Conservation (phyloP, 2,113 vertebrate genomes). For the Prochilodus magdalenae region DNA sequence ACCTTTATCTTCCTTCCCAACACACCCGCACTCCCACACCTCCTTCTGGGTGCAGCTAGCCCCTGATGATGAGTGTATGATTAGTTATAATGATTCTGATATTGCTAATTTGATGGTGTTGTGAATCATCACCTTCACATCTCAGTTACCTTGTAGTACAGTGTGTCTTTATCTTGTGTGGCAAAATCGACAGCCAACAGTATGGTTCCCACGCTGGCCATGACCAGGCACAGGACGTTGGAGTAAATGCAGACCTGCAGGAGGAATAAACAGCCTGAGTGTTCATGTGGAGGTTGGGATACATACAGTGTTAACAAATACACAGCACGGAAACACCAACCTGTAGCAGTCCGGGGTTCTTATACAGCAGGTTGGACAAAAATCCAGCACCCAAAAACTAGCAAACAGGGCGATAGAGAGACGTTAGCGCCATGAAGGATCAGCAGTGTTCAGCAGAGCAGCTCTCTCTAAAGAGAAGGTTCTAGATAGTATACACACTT, state of each 20-base stretch:
- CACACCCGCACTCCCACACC: too few species aligned
- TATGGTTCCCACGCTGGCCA: slow-evolving; percentile 45
- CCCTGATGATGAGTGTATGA: too few species aligned
- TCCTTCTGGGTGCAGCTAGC: too few species aligned
- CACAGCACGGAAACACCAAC: slow-evolving; percentile 49
- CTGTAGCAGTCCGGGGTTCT: slow-evolving; percentile 63
- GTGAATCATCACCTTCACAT: background rate
- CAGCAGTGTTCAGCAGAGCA: too few species aligned
- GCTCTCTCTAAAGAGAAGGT: too few species aligned
- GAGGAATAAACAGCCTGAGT: background rate
- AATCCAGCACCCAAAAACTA: slow-evolving; percentile 73
- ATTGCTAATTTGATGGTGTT: too few species aligned
- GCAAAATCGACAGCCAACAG: slow-evolving; percentile 65
- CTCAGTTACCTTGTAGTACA: background rate
- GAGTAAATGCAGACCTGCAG: slow-evolving; percentile 62
- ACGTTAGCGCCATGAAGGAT: too few species aligned
- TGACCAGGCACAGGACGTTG: slow-evolving; percentile 62
- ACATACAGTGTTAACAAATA: background rate
- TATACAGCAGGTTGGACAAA: slow-evolving; percentile 67
- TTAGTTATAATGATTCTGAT: background rate
- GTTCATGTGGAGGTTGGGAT: background rate
- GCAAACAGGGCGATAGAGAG: background rate
- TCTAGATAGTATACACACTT: too few species aligned
- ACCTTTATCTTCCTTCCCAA: too few species aligned
- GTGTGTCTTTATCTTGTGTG: accelerated